phyloP scores from a whole-genome alignment of 1,140 invertebrate species.

The Batillaria attramentaria region DNA sequence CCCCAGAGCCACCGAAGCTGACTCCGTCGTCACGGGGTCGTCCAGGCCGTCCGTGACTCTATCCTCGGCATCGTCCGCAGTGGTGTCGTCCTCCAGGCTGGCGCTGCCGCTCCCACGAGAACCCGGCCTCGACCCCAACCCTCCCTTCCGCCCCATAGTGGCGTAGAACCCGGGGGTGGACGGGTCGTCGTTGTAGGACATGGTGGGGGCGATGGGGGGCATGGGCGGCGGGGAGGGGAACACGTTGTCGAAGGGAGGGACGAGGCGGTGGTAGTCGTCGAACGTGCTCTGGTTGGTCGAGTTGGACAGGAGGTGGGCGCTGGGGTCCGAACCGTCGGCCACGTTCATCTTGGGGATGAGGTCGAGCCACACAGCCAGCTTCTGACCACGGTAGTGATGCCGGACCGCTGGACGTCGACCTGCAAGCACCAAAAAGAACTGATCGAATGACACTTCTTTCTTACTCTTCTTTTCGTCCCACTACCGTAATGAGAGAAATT shows the following conservation, averaged over 20 bases:
- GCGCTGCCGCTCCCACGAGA: not conserved
- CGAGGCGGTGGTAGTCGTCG: conserved; percentile 60
- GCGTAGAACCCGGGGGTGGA: conserved; percentile 13
- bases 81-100: not conserved
- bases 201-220: conserved; percentile 46
- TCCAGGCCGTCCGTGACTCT: not conserved
- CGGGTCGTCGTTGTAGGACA: conserved; percentile 22
- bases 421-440: conserved; percentile 18
- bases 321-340: conserved; percentile 82
- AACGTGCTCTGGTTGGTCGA: conserved; percentile 62
- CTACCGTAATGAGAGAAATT: too few species aligned
- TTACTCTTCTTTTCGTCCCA: too few species aligned
- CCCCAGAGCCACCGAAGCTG: not conserved
- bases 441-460: not conserved
- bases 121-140: not conserved
- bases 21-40: not conserved
- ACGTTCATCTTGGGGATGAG: conserved; percentile 95
- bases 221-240: conserved; percentile 68
- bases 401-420: conserved; percentile 75
- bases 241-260: conserved; percentile 54
- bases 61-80: not conserved
- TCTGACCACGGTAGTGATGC: conserved; percentile 94
- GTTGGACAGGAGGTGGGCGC: conserved; percentile 83
- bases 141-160: conserved; percentile 10
- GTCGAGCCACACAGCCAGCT: conserved; percentile 96